Evolutionary conservation across 2,888 invertebrate genomes (phyloP), one percentile per base, ranked within the genome.

Genomic region (Tethea ocularis): DNA sequence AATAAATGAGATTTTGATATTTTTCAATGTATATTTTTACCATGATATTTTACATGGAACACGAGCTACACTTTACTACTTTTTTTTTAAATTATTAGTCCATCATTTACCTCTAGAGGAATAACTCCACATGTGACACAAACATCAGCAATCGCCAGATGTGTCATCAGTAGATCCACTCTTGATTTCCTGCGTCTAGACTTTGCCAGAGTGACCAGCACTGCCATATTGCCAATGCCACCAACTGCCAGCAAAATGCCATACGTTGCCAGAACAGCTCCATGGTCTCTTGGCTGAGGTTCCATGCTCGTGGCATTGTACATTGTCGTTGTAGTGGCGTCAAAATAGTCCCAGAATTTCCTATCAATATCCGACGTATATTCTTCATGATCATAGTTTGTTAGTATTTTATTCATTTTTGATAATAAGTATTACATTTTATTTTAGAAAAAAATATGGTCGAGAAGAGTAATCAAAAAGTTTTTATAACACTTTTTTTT

Each of bases 121-220:
- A 97, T 96, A 87, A 96, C 96, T 56, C 97, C 94, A 77, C 97
- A 97, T 0, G 97, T 96, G 26, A 97, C 97, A 56, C 97, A 94
- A 7, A 97, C 93, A 84, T 97, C 97, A 1, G 97, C 97, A 0
- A 96, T 89, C 0, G 96, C 95, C 57, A 97, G 88, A 79, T 97
- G 96, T 57, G 96, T 95, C 83, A 97, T 96, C 91, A 97, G 94
- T 65, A 97, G 80, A 61, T 96, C 96, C n/a, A 97, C 96, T 29
- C 97, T 87, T 0, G 96, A 96, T 78, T 96, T 95, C 64, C 96
- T 87, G 23, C 95, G 93, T 36, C 96, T 84, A 1, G 94, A 93
- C 41, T 94, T 91, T 59, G 95, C 94, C 57, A 97, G 85, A 0
- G 95, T 94, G 2, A 95, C 86, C 71, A 97, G 94, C 41, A 97